Evolutionary conservation across 1,140 invertebrate species (phyloP).

Genomic region (Drosophila trapezifrons): DNA sequence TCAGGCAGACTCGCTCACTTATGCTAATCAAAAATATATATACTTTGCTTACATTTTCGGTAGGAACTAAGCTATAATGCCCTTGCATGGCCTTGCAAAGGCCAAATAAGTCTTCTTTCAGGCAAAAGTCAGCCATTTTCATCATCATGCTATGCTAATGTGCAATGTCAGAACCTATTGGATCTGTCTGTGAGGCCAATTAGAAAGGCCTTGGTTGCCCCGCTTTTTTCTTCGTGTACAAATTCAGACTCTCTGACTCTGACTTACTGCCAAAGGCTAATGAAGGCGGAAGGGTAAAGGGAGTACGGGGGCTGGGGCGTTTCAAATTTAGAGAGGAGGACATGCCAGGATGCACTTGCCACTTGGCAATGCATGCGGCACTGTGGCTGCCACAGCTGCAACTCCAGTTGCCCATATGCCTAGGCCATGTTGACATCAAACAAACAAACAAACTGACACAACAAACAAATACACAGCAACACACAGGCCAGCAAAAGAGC

Average conservation of each 20-base stretch:
- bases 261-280: conserved; percentile 80
- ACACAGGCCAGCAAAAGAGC: conserved; percentile 61
- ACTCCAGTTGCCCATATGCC: conserved; percentile 55
- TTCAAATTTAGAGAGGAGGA: conserved; percentile 39
- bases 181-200: neutral
- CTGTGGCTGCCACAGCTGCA: conserved; percentile 23
- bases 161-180: neutral
- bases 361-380: conserved; percentile 61
- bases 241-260: conserved; percentile 43
- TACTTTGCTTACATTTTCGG: too few species aligned
- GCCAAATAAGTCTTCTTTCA: neutral
- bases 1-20: too few species aligned
- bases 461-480: conserved; percentile 61
- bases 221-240: conserved; percentile 1
- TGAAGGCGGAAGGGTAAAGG: conserved; percentile 60
- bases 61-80: too few species aligned
- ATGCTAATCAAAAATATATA: too few species aligned
- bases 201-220: neutral
- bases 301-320: conserved; percentile 8
- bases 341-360: conserved; percentile 65
- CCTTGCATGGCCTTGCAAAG: too few species aligned
- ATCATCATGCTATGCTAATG: neutral
- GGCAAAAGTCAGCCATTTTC: neutral
- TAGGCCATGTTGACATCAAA: conserved; percentile 72
- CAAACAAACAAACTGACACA: conserved; percentile 70